Evolutionary conservation across 2,113 vertebrate genomes (phyloP), one percentile per base, ranked within the genome.

Genomic region (Pituophis catenifer): DNA sequence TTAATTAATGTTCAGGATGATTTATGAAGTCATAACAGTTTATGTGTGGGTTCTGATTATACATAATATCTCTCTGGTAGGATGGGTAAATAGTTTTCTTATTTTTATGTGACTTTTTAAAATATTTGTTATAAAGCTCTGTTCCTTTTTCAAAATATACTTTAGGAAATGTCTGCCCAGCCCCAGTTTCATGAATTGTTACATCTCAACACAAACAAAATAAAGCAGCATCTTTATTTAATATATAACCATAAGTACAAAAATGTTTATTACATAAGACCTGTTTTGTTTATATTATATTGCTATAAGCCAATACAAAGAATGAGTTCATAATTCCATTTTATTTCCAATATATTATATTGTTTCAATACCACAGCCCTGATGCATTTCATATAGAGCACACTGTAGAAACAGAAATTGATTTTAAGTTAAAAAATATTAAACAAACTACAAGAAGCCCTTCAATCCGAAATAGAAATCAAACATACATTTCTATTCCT

Each of bases 201-300:
- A 58, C 55, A 55, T 59, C 55, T 90, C 48, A 44, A 38, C n/a
- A 70, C 81, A 90, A 48, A 87, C 4, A 93, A 97, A 97, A 94
- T 94, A 97, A 97, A 97, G 95, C 95, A 97, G 95, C 90, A 94
- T 96, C 96, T 98, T 98, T 98, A 98, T 98, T 98, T 97, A 95
- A 96, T 95, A 98, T 95, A 97, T 95, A 97, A 97, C 90, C 0
- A 1, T 97, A 96, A 96, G 97, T 98, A 98, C 96, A 97, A 97
- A 98, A 90, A 97, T 91, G 96, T 97, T 97, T 97, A 97, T 97
- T 97, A 97, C 87, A 95, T 95, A 97, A 96, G 96, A 98, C 96
- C 95, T 96, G 94, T 96, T 97, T 95, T 96, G 97, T 97, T 97
- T 97, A 97, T 98, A 98, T 98, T 98, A 98, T 98, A 96, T 96